Percentiles rank a stretch among this genome's conserved stretches.
These are phyloP conservation scores for Crenichthys baileyi DNA, from an alignment of 2,797 vertebrate species.

Conservation along the genomic window DNA sequence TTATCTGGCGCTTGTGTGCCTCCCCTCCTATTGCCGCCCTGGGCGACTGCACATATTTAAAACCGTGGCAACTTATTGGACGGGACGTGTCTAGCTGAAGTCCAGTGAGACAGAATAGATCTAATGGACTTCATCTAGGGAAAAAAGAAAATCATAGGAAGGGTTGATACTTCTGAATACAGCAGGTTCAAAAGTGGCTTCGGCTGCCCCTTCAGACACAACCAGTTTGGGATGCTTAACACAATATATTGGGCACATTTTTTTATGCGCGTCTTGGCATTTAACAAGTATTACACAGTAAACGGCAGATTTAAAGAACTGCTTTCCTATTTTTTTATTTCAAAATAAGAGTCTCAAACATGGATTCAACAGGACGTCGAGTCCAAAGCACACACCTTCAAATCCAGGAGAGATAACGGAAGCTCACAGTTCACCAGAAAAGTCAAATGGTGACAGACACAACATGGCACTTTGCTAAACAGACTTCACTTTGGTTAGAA, in stretches of 20 bases:
- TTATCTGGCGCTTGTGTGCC: neutral
- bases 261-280: too few species aligned
- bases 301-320: neutral
- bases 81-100: neutral
- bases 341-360: neutral
- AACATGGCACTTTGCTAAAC: neutral
- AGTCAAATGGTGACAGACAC: neutral
- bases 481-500: neutral
- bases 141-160: neutral
- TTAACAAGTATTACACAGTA: too few species aligned
- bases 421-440: neutral
- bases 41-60: neutral
- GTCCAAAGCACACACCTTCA: neutral
- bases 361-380: neutral
- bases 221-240: too few species aligned
- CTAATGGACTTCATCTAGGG: neutral
- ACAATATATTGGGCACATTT: too few species aligned
- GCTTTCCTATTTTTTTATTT: neutral
- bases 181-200: too few species aligned
- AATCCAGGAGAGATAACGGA: neutral
- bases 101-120: neutral
- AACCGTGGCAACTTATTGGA: neutral
- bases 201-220: too few species aligned
- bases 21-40: neutral
- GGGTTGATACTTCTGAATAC: neutral